Evolutionary conservation across 2,888 invertebrate genomes (phyloP).

Genomic region (Drosophila birchii): DNA sequence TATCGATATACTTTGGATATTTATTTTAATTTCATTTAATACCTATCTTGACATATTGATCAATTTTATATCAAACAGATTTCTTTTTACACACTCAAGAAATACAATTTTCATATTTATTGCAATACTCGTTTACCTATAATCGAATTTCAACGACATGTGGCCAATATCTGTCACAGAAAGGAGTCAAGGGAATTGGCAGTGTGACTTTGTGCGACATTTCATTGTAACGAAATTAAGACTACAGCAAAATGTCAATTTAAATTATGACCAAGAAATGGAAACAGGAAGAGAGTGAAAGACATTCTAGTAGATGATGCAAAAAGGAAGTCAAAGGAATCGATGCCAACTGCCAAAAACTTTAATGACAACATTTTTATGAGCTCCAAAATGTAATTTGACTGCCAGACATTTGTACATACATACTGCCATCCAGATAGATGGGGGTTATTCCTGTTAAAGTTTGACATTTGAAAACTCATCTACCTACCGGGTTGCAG

Average conservation of each 20-base stretch:
- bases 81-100: neutral
- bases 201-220: constrained; percentile 2
- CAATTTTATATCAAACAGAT: neutral
- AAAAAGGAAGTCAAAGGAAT: constrained; percentile 21
- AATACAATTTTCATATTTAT: constrained; percentile 14
- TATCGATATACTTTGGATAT: neutral
- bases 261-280: constrained; percentile 58
- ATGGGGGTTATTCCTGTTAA: constrained; percentile 31
- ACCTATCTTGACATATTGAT: neutral
- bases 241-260: constrained; percentile 59
- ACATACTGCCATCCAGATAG: constrained; percentile 36
- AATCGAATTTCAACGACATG: constrained; percentile 22
- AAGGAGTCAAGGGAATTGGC: constrained; percentile 16
- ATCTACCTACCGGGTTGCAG: neutral
- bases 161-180: constrained; percentile 1
- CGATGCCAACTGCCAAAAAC: constrained; percentile 64
- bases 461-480: constrained; percentile 46
- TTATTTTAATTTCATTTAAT: neutral
- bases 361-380: constrained; percentile 57
- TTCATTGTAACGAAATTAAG: constrained; percentile 39
- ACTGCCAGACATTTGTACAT: constrained; percentile 54
- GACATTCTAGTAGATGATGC: neutral
- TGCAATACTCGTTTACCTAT: neutral
- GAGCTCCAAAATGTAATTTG: constrained; percentile 66
- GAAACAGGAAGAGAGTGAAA: constrained; percentile 6